phyloP scores from a whole-genome alignment of 2,113 vertebrate species.

The Ibidorhyncha struthersii region DNA sequence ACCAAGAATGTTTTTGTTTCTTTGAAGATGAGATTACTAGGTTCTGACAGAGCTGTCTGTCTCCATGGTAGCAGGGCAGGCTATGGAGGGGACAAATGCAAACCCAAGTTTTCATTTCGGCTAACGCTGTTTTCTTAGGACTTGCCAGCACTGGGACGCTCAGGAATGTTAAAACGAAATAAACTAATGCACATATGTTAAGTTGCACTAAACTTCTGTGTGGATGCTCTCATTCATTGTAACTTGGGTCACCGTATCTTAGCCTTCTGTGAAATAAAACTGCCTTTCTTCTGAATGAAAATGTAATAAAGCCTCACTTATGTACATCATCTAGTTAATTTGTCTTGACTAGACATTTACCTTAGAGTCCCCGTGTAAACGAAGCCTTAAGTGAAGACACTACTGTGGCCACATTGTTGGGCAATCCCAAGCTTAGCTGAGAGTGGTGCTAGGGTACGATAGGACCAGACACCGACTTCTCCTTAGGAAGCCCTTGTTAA shows the following conservation, averaged over 20 bases:
- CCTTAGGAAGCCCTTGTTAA: slow-evolving; percentile 6
- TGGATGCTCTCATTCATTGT: not conserved
- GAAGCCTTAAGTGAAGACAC: not conserved
- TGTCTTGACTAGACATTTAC: slow-evolving; percentile 11
- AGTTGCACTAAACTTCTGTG: not conserved
- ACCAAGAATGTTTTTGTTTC: slow-evolving; percentile 46
- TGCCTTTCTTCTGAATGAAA: not conserved
- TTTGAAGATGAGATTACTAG: slow-evolving; percentile 53
- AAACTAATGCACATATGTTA: not conserved
- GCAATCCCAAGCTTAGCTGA: not conserved
- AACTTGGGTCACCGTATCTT: not conserved
- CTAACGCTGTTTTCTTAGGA: slow-evolving; percentile 2
- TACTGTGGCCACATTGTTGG: not conserved
- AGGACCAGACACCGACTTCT: not conserved
- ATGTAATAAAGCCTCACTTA: not conserved
- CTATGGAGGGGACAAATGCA: not conserved
- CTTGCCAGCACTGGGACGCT: not conserved
- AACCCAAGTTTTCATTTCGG: slow-evolving; percentile 19
- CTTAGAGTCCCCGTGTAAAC: not conserved
- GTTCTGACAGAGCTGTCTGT: slow-evolving; percentile 47
- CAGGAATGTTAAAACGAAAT: slow-evolving; percentile 5
- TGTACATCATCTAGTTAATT: not conserved
- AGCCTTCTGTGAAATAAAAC: not conserved
- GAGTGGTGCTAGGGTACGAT: not conserved
- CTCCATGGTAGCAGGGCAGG: slow-evolving; percentile 43